These are phyloP conservation scores for Apistogramma diplotaenia DNA, from an alignment of 2,113 vertebrate genomes.

Conservation along the genomic window DNA sequence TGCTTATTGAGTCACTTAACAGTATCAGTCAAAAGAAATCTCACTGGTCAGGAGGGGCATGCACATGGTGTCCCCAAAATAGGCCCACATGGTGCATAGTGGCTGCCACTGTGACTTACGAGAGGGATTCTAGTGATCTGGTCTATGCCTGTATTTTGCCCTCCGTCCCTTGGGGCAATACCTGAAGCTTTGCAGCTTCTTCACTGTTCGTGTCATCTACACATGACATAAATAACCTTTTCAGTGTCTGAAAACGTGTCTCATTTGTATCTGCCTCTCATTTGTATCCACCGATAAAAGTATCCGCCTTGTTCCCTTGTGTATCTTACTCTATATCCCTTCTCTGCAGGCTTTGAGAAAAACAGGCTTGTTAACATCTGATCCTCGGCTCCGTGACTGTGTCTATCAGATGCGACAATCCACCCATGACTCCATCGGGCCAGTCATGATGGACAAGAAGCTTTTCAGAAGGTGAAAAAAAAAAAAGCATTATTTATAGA, in stretches of 20 bases:
- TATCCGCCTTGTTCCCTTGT: not conserved
- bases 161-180: not conserved
- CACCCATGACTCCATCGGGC: slow-evolving; percentile 73
- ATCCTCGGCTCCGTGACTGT: slow-evolving; percentile 84
- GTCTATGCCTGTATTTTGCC: not conserved
- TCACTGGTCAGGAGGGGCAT: slow-evolving; percentile 7
- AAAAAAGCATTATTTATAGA: slow-evolving; percentile 19
- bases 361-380: slow-evolving; percentile 84
- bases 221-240: not conserved
- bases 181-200: not conserved
- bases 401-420: slow-evolving; percentile 77
- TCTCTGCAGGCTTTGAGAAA: slow-evolving; percentile 78
- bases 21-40: slow-evolving; percentile 1
- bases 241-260: not conserved
- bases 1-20: not conserved
- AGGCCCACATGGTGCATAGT: slow-evolving; percentile 25
- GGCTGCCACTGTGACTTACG: slow-evolving; percentile 1
- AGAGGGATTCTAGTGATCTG: not conserved
- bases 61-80: slow-evolving; percentile 57
- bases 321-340: not conserved
- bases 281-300: not conserved
- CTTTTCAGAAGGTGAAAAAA: slow-evolving; percentile 83
- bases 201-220: not conserved
- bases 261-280: not conserved
- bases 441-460: slow-evolving; percentile 81